Conservation (phyloP, 2,113 vertebrate species). For the Glaucomys volans region DNA sequence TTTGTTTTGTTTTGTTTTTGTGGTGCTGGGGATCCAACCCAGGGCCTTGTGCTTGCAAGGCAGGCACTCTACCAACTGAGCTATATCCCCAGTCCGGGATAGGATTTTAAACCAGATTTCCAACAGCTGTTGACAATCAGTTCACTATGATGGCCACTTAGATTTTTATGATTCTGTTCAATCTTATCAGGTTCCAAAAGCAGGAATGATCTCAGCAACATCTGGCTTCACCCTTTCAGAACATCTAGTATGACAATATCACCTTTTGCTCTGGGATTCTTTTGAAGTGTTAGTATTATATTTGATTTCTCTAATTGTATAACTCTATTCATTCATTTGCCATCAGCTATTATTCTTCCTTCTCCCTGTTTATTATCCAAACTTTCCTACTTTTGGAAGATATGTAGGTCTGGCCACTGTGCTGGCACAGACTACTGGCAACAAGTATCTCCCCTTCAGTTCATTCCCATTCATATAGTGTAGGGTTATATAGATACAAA, state of each 20-base stretch:
- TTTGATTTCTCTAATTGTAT: not conserved
- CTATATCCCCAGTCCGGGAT: not conserved
- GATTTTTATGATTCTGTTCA: not conserved
- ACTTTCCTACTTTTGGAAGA: not conserved
- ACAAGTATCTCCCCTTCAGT: not conserved
- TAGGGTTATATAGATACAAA: not conserved
- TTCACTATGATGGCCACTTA: not conserved
- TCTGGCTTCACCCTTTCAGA: not conserved
- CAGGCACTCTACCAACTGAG: too few species aligned
- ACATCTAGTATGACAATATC: not conserved
- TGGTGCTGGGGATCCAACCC: too few species aligned
- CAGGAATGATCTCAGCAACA: not conserved
- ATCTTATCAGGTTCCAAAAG: not conserved
- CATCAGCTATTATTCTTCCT: not conserved
- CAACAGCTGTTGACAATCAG: not conserved
- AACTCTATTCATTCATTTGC: not conserved
- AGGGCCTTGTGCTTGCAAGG: too few species aligned
- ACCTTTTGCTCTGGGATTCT: not conserved
- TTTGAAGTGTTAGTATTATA: not conserved
- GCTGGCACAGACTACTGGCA: not conserved
- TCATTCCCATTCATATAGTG: not conserved
- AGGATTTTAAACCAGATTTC: not conserved
- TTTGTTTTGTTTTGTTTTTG: too few species aligned
- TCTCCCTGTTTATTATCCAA: not conserved
- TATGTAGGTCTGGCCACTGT: not conserved